These are phyloP conservation scores for Hyla sarda DNA, from an alignment of 2,113 vertebrate species.

Conservation along the genomic window DNA sequence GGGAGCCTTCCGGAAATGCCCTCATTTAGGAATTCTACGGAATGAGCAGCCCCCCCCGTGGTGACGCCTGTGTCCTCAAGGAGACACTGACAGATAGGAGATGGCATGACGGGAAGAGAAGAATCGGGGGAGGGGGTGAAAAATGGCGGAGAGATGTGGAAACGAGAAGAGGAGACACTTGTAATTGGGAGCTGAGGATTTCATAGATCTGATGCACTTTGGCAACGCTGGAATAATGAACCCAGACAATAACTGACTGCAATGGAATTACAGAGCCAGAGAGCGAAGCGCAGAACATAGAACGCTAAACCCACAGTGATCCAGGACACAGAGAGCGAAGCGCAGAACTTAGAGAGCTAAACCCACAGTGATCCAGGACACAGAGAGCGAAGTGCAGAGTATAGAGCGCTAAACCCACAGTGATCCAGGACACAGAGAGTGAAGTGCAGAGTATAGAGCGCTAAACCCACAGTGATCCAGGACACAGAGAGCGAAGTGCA, in stretches of 20 bases:
- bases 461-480: too few relatives aligned
- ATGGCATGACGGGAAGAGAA: constrained; percentile 21
- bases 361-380: background rate
- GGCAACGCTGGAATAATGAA: background rate
- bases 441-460: background rate
- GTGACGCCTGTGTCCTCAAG: constrained; percentile 38
- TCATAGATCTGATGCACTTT: constrained; percentile 17
- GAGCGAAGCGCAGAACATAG: background rate
- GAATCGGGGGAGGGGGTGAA: background rate
- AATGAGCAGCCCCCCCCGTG: background rate
- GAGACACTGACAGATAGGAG: constrained; percentile 34
- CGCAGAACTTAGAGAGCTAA: background rate
- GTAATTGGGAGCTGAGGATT: constrained; percentile 32
- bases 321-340: background rate
- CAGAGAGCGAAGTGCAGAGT: too few relatives aligned
- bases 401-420: background rate
- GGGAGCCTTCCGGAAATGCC: background rate
- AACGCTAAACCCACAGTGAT: too few relatives aligned
- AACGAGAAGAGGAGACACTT: background rate
- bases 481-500: too few relatives aligned
- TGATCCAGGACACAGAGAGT: too few relatives aligned
- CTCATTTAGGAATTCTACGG: constrained; percentile 19
- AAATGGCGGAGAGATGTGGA: background rate
- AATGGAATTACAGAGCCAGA: constrained; percentile 22
- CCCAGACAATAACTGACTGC: background rate